These are phyloP conservation scores for Echeneis naucrates DNA, from an alignment of 2,797 vertebrate species.

Conservation along the genomic window DNA sequence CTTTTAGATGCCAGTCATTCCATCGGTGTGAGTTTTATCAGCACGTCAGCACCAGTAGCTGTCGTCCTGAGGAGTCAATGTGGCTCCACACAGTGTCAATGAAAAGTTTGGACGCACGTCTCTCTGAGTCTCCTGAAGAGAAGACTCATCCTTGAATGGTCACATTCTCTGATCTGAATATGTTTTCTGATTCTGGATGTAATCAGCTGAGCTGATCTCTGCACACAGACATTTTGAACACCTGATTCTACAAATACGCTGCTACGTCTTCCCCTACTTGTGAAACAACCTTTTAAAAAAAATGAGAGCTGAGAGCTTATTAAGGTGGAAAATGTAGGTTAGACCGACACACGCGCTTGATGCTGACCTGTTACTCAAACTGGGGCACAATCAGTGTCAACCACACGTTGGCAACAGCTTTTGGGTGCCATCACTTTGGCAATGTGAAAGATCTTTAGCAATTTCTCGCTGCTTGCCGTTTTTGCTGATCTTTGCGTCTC, in stretches of 20 bases:
- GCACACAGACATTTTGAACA: background rate
- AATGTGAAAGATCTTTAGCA: too few species aligned
- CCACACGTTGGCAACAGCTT: slow-evolving; percentile 8
- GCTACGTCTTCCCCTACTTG: too few species aligned
- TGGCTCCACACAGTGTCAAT: background rate
- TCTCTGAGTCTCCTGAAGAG: too few species aligned
- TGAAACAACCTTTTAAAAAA: background rate
- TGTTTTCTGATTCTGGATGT: background rate
- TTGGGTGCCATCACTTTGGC: background rate
- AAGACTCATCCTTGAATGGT: too few species aligned
- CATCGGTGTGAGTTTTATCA: slow-evolving; percentile 47
- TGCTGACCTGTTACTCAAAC: slow-evolving; percentile 34
- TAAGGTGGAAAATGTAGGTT: slow-evolving; percentile 11
- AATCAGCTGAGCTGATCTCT: background rate
- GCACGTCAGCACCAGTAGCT: slow-evolving; percentile 35
- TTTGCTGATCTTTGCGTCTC: too few species aligned
- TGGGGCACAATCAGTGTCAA: slow-evolving; percentile 21
- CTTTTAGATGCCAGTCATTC: slow-evolving; percentile 40
- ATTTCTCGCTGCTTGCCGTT: too few species aligned
- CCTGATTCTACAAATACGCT: background rate
- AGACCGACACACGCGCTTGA: background rate
- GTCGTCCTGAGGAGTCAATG: background rate
- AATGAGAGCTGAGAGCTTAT: background rate
- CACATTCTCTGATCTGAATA: too few species aligned
- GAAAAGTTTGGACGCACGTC: too few species aligned